Percentiles rank a stretch among this genome's conserved stretches.
Evolutionary conservation across 2,113 vertebrate genomes (phyloP).

Genomic region (Ciconia maguari): DNA sequence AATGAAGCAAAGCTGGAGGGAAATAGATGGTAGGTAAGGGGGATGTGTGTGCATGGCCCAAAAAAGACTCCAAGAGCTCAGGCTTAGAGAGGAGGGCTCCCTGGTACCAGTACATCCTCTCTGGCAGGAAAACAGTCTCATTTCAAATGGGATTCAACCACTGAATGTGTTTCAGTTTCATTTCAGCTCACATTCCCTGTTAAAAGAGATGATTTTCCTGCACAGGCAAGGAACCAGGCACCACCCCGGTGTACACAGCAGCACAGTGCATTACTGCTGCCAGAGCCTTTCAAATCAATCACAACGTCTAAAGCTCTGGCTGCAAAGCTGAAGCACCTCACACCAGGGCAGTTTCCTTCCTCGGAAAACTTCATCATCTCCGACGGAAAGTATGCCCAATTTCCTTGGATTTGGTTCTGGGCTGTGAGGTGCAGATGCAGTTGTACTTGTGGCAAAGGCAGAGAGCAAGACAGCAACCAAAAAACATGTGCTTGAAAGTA

Average conservation of each 20-base stretch:
- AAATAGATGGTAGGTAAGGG: neutral
- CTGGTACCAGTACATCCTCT: neutral
- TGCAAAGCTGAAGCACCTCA: neutral
- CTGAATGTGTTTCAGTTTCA: neutral
- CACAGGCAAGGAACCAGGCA: neutral
- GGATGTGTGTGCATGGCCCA: rapidly evolving
- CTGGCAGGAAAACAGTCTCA: neutral
- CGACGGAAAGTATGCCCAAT: rapidly evolving
- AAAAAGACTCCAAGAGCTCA: neutral
- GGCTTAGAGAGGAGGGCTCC: neutral
- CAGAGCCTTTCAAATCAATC: rapidly evolving
- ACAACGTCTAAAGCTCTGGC: neutral
- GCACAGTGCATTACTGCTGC: neutral
- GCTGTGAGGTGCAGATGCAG: rapidly evolving
- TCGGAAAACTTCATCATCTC: neutral
- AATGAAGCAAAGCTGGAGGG: neutral
- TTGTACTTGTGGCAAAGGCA: neutral
- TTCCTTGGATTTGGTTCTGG: neutral
- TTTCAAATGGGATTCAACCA: neutral
- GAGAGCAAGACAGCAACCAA: neutral
- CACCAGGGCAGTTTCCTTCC: neutral
- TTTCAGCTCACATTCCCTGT: neutral
- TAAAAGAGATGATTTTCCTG: neutral
- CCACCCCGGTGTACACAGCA: rapidly evolving
- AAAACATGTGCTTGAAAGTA: neutral